Percentiles rank a stretch among this genome's conserved stretches.
phyloP scores from a whole-genome alignment of 2,797 vertebrate species.

The Enteromius treurensis region DNA sequence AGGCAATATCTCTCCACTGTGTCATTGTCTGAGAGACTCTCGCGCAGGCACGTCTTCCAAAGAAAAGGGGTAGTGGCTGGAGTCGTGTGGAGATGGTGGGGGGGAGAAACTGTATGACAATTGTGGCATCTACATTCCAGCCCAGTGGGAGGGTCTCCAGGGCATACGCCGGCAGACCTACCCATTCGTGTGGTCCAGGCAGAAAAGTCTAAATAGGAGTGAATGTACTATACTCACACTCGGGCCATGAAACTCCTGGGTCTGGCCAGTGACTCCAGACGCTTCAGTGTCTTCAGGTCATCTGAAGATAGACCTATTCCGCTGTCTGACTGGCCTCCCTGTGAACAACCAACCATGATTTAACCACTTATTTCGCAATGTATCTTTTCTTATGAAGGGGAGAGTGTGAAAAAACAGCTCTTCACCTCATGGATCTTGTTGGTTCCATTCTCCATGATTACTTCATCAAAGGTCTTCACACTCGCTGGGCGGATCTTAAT shows the following conservation, averaged over 20 bases:
- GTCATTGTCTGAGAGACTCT: conserved; percentile 65
- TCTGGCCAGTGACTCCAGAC: conserved; percentile 83
- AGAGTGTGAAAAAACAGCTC: conserved; percentile 30
- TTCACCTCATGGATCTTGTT: conserved; percentile 82
- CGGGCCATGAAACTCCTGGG: conserved; percentile 90
- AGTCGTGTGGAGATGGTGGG: conserved; percentile 52
- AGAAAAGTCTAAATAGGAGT: conserved; percentile 7
- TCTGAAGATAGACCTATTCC: conserved; percentile 89
- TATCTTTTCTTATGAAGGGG: conserved; percentile 12
- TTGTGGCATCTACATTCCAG: conserved; percentile 74
- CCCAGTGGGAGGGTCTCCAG: conserved; percentile 70
- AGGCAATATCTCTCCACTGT: conserved; percentile 64
- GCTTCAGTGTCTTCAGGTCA: conserved; percentile 85
- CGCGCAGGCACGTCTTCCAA: conserved; percentile 65
- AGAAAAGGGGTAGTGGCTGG: conserved; percentile 62
- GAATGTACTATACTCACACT: conserved; percentile 80
- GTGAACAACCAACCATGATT: conserved; percentile 46
- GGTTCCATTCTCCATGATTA: conserved; percentile 81
- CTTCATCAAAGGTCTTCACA: conserved; percentile 90
- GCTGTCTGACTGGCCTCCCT: conserved; percentile 87
- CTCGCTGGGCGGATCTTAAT: conserved; percentile 86
- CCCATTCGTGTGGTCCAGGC: conserved; percentile 46
- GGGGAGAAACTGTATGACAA: conserved; percentile 58
- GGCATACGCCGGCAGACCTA: conserved; percentile 44
- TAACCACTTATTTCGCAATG: neutral